phyloP scores from a whole-genome alignment of 2,888 invertebrate species.

The Lobophora halterata region DNA sequence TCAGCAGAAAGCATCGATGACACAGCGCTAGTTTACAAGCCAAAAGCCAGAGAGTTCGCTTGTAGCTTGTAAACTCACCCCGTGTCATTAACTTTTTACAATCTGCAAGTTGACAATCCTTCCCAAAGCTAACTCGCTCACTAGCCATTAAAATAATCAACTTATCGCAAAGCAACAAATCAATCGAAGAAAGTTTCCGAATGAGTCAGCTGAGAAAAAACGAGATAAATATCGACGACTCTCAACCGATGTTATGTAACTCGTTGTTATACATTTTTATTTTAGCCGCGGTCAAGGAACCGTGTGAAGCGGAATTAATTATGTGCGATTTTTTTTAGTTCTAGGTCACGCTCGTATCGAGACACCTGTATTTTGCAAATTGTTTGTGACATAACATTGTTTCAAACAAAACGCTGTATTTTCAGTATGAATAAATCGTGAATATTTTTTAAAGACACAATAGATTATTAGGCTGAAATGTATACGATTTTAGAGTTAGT shows the following conservation, averaged over 20 bases:
- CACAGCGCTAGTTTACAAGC: no score
- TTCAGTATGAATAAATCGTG: slow-evolving; percentile 5
- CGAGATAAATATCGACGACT: slow-evolving; percentile 10
- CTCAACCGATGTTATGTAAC: slow-evolving; percentile 27
- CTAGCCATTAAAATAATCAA: no score
- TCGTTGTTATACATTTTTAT: slow-evolving; percentile 35
- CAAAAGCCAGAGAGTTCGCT: no score
- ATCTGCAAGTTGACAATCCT: no score
- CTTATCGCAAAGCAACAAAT: background rate
- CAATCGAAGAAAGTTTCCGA: slow-evolving; percentile 30
- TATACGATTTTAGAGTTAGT: no score
- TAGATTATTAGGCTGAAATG: no score
- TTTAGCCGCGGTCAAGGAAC: slow-evolving; percentile 57
- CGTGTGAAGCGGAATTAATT: slow-evolving; percentile 32
- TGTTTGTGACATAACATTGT: slow-evolving; percentile 4
- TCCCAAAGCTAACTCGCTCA: no score
- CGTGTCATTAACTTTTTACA: no score
- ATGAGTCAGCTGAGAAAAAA: slow-evolving; percentile 4
- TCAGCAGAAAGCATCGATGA: no score
- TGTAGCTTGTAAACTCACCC: no score
- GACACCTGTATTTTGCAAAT: slow-evolving; percentile 19
- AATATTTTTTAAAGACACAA: no score
- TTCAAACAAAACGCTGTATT: background rate
- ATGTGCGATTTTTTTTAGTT: slow-evolving; percentile 37
- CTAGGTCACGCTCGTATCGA: slow-evolving; percentile 45